Base-by-base conservation (phyloP, 23 tunicate genomes). In the Ciona savignyi region DNA sequence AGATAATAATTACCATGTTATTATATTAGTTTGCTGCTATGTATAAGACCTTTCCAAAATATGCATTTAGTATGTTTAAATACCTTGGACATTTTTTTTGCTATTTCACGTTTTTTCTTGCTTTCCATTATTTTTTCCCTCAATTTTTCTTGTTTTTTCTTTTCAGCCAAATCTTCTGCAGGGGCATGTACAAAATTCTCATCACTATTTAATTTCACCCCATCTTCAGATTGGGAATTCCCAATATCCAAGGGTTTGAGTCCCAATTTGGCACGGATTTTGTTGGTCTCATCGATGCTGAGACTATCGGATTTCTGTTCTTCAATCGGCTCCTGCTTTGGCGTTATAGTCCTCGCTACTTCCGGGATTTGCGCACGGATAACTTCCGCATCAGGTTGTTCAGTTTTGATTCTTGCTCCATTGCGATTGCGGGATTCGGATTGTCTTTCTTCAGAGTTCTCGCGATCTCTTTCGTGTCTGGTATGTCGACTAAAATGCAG, bases 181-280 rank as follows among this genome's bases (percentile, higher is more conserved):
- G 99, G 99, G 24, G 84, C 85, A 56, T 95, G 99, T 63, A 88
- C 87, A 70, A 89, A 95, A 2, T 83, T 90, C 20, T 67, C 81
- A 25, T 88, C 76, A 0, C 56, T 28, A 1, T 48, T 70, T 3
- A 25, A 68, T 19, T 24, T 75, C 6, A 51, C 78, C 35, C 77
- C 83, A 29, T 79, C 68, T 15, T n/a, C 68, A 22, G 66, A 66
- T 19, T 60, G 34, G 4, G 35, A 23, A 66, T 66, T 73, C 0
- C 74, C 81, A 22, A 95, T 78, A 23, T 81, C 77, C 20, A 95
- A 80, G 3, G 99, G 99, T 65, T 85, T 85, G 0, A 95, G 80
- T 0, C 99, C 99, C n/a, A 94, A 83, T 60, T 87, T 87, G 3
- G 66, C 89, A 1, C 99, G 65, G 2, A 95, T 26, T 29, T 60